phyloP scores from a whole-genome alignment of 2,797 vertebrate genomes.

The Semaprochilodus insignis region DNA sequence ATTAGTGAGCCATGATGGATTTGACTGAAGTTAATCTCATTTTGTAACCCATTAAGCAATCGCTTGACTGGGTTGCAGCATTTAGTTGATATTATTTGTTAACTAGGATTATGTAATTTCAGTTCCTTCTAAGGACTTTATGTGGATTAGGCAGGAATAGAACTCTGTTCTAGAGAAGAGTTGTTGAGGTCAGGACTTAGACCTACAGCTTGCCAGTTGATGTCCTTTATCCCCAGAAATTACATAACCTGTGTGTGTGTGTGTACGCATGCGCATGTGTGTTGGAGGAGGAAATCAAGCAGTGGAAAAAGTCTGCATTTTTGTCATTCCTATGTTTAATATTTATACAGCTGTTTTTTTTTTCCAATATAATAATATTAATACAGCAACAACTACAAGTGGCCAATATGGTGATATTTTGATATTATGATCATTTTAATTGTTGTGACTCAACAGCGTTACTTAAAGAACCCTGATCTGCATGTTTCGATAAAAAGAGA shows the following conservation, averaged over 20 bases:
- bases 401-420: too few relatives aligned
- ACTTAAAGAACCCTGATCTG: too few relatives aligned
- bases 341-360: neutral
- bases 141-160: conserved; percentile 78
- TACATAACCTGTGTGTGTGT: conserved; percentile 6
- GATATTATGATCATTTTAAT: too few relatives aligned
- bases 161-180: conserved; percentile 49
- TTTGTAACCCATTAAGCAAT: conserved; percentile 21
- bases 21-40: neutral
- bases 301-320: neutral
- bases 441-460: too few relatives aligned
- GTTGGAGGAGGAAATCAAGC: neutral
- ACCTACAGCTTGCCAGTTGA: conserved; percentile 31
- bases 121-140: conserved; percentile 56
- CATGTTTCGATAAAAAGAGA: too few relatives aligned
- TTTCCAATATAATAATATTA: too few relatives aligned
- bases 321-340: neutral
- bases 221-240: conserved; percentile 16
- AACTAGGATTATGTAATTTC: conserved; percentile 59
- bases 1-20: conserved; percentile 11
- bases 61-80: neutral
- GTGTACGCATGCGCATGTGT: too few relatives aligned
- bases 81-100: conserved; percentile 31
- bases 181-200: conserved; percentile 58
- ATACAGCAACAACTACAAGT: too few relatives aligned